phyloP scores from a whole-genome alignment of 2,113 vertebrate species.

The Sinocyclocheilus maitianheensis region DNA sequence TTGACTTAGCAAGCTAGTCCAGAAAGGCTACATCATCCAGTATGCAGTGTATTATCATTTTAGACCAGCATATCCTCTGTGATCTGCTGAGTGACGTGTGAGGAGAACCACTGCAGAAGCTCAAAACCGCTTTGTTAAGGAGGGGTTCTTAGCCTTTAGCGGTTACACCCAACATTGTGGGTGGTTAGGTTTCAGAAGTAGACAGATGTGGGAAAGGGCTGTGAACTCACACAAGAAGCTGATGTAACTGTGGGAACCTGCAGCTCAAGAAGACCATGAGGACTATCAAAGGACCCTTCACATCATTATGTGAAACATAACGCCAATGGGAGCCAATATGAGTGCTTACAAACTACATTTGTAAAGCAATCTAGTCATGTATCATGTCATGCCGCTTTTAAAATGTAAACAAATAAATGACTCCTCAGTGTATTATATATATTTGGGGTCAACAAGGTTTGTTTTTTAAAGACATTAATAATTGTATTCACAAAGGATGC shows the following conservation, averaged over 20 bases:
- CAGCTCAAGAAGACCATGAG: background rate
- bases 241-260: constrained; percentile 4
- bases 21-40: background rate
- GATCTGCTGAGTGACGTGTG: background rate
- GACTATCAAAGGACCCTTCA: background rate
- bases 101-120: background rate
- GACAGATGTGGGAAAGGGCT: background rate
- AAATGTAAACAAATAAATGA: background rate
- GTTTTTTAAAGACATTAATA: too few relatives aligned
- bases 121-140: background rate
- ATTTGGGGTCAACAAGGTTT: too few relatives aligned
- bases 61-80: background rate
- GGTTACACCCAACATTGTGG: constrained; percentile 16
- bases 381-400: background rate
- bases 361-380: background rate
- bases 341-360: background rate
- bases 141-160: background rate
- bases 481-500: too few relatives aligned
- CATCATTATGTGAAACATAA: background rate
- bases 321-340: background rate
- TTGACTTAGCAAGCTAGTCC: background rate
- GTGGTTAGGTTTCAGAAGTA: constrained; percentile 16
- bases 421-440: too few relatives aligned
- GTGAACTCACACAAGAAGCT: background rate
- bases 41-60: background rate